A percentile compares a stretch with the other conserved stretches of the same genome.
phyloP scores from a whole-genome alignment of 2,888 invertebrate species.

The Maniola hyperantus region DNA sequence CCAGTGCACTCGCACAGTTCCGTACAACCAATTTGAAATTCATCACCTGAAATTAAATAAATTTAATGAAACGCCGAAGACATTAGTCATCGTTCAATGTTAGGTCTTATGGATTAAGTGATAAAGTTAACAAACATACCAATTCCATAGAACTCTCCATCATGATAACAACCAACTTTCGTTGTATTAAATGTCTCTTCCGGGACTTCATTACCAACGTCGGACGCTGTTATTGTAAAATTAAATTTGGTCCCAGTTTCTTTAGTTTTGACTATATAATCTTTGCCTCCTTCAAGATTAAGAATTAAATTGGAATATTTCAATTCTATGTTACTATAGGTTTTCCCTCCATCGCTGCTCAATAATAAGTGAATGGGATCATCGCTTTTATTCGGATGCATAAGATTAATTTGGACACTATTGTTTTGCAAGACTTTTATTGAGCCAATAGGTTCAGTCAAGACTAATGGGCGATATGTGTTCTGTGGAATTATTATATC shows the following conservation, averaged over 20 bases:
- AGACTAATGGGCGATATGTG: conserved; percentile 56
- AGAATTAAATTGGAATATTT: conserved; percentile 69
- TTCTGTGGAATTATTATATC: conserved; percentile 47
- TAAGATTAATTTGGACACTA: conserved; percentile 73
- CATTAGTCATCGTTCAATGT: too few species aligned
- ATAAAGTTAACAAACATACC: conserved; percentile 55
- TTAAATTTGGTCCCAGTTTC: conserved; percentile 77
- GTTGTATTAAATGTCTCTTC: conserved; percentile 50
- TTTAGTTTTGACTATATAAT: conserved; percentile 73
- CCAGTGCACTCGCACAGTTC: conserved; percentile 89
- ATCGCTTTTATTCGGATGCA: conserved; percentile 62
- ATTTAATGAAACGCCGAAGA: background rate
- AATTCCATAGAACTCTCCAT: conserved; percentile 65
- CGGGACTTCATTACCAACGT: conserved; percentile 47
- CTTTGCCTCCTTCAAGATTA: conserved; percentile 69
- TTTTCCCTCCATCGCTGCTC: conserved; percentile 67
- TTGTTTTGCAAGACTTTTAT: conserved; percentile 76
- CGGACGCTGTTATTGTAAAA: conserved; percentile 68
- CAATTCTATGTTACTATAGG: conserved; percentile 66
- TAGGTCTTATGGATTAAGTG: too few species aligned
- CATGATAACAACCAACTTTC: conserved; percentile 65
- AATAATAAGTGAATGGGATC: conserved; percentile 70
- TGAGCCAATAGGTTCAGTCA: conserved; percentile 72
- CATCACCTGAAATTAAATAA: conserved; percentile 79
- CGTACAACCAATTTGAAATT: conserved; percentile 92